phyloP scores from a whole-genome alignment of 2,797 vertebrate genomes.

The Sebastes hubbsi region DNA sequence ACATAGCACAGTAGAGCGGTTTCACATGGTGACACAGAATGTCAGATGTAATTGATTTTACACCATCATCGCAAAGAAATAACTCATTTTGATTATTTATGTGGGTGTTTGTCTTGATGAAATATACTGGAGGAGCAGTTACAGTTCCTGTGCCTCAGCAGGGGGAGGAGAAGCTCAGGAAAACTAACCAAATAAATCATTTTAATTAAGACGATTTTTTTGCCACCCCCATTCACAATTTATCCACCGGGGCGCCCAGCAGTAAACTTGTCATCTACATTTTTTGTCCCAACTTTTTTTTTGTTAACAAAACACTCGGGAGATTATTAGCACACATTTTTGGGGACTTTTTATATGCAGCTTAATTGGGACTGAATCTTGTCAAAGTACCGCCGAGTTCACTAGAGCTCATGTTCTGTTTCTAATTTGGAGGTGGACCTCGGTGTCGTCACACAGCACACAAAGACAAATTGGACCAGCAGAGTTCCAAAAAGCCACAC shows the following conservation, averaged over 20 bases:
- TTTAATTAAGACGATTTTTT: constrained; percentile 30
- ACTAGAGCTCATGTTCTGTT: not conserved
- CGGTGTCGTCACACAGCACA: not conserved
- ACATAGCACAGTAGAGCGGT: not conserved
- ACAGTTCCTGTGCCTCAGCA: not conserved
- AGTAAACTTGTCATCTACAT: not conserved
- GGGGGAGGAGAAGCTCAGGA: not conserved
- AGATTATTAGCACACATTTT: not conserved
- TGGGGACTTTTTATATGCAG: not conserved
- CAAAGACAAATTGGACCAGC: not conserved
- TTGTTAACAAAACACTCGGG: not conserved
- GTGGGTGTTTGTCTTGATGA: not conserved
- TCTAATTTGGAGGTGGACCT: not conserved
- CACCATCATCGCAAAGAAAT: not conserved
- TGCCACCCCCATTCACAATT: not conserved
- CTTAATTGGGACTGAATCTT: constrained; percentile 18
- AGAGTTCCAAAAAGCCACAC: not conserved
- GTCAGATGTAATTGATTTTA: not conserved
- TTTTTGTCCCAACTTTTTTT: not conserved
- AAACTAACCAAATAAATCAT: constrained; percentile 21
- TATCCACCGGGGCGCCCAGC: not conserved
- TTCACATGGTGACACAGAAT: not conserved
- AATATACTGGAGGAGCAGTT: not conserved
- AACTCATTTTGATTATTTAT: not conserved
- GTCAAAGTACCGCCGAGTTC: not conserved